Percentiles rank a stretch among this genome's conserved stretches.
Conservation (phyloP, 2,797 vertebrate genomes). For the Taeniopygia guttata region DNA sequence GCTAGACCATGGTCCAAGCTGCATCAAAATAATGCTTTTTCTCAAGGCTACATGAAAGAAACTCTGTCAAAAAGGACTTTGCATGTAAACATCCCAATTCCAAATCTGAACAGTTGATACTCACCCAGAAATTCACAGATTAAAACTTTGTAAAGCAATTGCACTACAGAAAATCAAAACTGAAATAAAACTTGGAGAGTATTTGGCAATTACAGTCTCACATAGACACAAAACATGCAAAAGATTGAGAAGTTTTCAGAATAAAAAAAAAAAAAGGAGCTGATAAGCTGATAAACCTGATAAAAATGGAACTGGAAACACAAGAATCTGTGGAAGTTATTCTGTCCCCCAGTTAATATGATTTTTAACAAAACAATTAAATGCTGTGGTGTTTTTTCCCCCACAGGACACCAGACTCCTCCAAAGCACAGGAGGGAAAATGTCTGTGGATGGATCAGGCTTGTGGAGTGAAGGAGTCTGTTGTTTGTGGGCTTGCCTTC, state of each 20-base stretch:
- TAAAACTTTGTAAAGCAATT: not conserved
- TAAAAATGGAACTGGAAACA: not conserved
- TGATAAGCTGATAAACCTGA: not conserved
- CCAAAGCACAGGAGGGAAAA: not conserved
- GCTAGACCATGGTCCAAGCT: not conserved
- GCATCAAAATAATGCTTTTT: not conserved
- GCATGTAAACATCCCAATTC: not conserved
- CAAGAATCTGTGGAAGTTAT: not conserved
- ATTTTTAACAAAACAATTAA: not conserved
- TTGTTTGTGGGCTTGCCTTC: constrained; percentile 15
- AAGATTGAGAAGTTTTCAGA: not conserved
- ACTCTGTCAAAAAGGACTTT: not conserved
- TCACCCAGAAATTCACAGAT: not conserved
- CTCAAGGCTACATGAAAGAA: not conserved
- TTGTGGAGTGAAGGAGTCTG: not conserved
- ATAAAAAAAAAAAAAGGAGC: not conserved
- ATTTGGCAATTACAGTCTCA: not conserved
- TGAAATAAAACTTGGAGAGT: not conserved
- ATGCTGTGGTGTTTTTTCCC: not conserved
- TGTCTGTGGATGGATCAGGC: constrained; percentile 12
- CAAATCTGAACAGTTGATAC: not conserved
- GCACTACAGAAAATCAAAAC: not conserved
- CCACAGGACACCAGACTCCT: not conserved
- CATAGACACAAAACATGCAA: not conserved
- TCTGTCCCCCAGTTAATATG: not conserved